Evolutionary conservation across 2,797 vertebrate species (phyloP), one percentile per base, ranked within the genome.

Genomic region (Amblyopsis hoosieri): DNA sequence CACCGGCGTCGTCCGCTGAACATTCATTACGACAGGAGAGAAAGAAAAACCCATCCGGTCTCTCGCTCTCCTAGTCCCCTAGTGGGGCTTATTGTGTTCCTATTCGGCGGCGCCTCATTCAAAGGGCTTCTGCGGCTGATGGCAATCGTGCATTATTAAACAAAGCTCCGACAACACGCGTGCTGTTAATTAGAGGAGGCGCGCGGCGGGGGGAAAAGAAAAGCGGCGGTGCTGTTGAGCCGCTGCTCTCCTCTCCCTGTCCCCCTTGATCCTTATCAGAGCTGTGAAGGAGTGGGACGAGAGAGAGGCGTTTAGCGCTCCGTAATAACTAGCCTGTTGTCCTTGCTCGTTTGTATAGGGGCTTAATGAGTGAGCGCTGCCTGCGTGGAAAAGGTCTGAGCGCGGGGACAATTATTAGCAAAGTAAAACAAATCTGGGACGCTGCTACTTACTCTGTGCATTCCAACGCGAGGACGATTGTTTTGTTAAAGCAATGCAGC

Each of bases 71-170:
- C 74, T 74, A 82, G 81, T 79, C 82, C 85, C 76, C 81, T 50
- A 78, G 82, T 87, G 86, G 80, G 87, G 81, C 23, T 87, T 90
- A 88, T 89, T 90, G 84, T 86, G 86, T 83, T 90, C 80, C 83
- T 78, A 89, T 91, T 91, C 90, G 88, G 57, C 72, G 74, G 76
- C 57, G 83, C 84, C 85, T 81, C 87, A 90, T 89, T 89, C 87
- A 91, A 88, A 89, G 88, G 87, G 87, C 81, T 84, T 87, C 82
- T 78, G 79, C 84, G 77, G 83, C 84, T 90, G 90, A 92, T 91
- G 91, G 87, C 85, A 75, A 91, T 91, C 90, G 76, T 90, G 88
- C 89, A 91, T 90, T 91, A 91, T 89, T 91, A 90, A 91, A 90
- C 88, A 92, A 91, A 91, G 87, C 86, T 85, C 90, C 85, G 88